These are phyloP conservation scores for Acanthiza pusilla DNA, from an alignment of 2,797 vertebrate species.

Conservation along the genomic window DNA sequence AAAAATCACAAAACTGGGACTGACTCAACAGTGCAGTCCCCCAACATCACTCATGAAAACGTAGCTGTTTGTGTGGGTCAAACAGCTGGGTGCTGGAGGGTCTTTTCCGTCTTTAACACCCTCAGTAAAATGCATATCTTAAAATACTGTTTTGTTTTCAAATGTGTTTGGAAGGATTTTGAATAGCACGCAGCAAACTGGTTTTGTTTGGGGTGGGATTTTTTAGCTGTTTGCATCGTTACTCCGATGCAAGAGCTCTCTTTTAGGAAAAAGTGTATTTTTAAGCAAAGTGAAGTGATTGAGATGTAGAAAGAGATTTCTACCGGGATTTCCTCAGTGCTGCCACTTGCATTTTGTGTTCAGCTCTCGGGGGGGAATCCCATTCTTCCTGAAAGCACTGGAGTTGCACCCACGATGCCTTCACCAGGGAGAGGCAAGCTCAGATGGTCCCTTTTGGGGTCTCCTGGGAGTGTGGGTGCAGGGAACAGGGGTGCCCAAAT, in stretches of 20 bases:
- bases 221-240: background rate
- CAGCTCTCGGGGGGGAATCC: background rate
- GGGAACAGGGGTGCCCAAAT: background rate
- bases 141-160: background rate
- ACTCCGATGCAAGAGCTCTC: background rate
- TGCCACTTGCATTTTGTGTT: background rate
- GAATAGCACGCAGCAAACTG: background rate
- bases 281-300: background rate
- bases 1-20: background rate
- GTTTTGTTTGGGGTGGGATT: background rate
- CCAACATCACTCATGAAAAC: background rate
- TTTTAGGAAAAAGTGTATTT: background rate
- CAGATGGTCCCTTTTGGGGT: background rate
- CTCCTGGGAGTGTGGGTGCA: background rate
- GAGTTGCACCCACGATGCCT: fast-evolving
- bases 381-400: background rate
- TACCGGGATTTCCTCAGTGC: background rate
- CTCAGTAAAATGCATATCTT: background rate
- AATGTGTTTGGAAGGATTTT: background rate
- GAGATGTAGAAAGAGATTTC: background rate
- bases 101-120: background rate
- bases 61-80: background rate
- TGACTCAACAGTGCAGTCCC: background rate
- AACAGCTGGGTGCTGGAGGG: background rate
- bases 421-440: background rate